These are phyloP conservation scores for Chelon labrosus DNA, from an alignment of 2,797 vertebrate species.

Conservation along the genomic window DNA sequence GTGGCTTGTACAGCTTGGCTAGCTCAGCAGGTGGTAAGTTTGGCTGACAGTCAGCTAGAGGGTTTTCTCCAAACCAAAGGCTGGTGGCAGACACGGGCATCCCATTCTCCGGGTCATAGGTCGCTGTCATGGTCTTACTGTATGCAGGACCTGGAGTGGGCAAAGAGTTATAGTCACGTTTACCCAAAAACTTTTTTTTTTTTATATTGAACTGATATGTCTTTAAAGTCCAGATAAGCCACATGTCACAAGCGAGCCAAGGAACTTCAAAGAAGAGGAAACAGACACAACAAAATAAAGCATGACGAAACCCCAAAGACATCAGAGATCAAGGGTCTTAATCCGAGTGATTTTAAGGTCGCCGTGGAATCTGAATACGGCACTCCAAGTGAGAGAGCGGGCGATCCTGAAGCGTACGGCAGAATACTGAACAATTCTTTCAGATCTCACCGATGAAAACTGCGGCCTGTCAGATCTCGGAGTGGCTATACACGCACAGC, in stretches of 20 bases:
- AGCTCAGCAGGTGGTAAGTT: constrained; percentile 86
- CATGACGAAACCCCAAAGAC: neutral
- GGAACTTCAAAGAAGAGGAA: neutral
- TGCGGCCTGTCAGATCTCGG: constrained; percentile 30
- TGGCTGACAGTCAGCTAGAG: constrained; percentile 85
- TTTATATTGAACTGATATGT: neutral
- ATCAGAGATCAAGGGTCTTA: constrained; percentile 19
- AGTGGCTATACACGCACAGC: neutral
- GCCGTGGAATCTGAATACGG: neutral
- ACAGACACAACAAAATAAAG: neutral
- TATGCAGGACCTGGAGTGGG: constrained; percentile 87
- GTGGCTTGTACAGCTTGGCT: constrained; percentile 91
- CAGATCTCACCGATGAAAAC: constrained; percentile 51
- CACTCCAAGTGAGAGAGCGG: neutral
- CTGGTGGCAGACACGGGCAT: constrained; percentile 90
- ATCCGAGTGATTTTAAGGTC: constrained; percentile 11
- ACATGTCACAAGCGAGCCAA: neutral
- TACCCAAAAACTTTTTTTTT: neutral
- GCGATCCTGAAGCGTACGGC: constrained; percentile 4
- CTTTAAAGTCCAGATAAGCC: neutral
- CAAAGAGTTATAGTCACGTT: constrained; percentile 2
- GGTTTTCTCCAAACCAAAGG: constrained; percentile 93
- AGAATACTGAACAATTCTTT: constrained; percentile 54
- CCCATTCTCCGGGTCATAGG: constrained; percentile 92
- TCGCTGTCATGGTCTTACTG: constrained; percentile 95